phyloP scores from a whole-genome alignment of 35 echinoderm and acorn worm genomes.

The Heliocidaris erythrogramma region DNA sequence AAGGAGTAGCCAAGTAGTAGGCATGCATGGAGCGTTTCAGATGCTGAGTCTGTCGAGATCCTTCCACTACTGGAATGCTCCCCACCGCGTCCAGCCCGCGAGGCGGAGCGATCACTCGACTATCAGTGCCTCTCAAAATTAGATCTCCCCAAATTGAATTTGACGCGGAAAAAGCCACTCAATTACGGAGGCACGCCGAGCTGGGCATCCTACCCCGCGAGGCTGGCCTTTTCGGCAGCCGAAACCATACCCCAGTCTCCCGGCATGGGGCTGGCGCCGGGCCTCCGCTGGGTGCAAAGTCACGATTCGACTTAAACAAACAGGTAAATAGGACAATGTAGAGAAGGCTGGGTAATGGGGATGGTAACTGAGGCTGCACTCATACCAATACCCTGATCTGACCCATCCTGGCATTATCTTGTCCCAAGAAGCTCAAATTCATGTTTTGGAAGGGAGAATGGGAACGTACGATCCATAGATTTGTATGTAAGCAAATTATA shows the following conservation, averaged over 20 bases:
- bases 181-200: constrained; percentile 66
- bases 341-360: neutral
- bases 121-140: constrained; percentile 86
- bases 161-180: constrained; percentile 78
- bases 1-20: constrained; percentile 6
- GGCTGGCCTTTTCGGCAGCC: constrained; percentile 29
- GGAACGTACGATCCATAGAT: too few relatives aligned
- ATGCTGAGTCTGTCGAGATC: constrained; percentile 7
- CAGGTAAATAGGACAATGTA: constrained; percentile 76
- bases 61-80: neutral
- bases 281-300: constrained; percentile 60
- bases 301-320: constrained; percentile 81
- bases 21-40: neutral
- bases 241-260: constrained; percentile 82
- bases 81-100: neutral
- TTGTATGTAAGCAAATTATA: too few relatives aligned
- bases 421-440: neutral
- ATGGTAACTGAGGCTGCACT: neutral
- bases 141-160: constrained; percentile 77
- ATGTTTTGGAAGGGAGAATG: too few relatives aligned
- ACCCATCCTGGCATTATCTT: neutral
- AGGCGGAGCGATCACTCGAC: constrained; percentile 49
- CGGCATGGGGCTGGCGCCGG: constrained; percentile 86
- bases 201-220: constrained; percentile 38
- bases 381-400: neutral